phyloP scores from a whole-genome alignment of 2,797 vertebrate genomes.

The Balearica regulorum region DNA sequence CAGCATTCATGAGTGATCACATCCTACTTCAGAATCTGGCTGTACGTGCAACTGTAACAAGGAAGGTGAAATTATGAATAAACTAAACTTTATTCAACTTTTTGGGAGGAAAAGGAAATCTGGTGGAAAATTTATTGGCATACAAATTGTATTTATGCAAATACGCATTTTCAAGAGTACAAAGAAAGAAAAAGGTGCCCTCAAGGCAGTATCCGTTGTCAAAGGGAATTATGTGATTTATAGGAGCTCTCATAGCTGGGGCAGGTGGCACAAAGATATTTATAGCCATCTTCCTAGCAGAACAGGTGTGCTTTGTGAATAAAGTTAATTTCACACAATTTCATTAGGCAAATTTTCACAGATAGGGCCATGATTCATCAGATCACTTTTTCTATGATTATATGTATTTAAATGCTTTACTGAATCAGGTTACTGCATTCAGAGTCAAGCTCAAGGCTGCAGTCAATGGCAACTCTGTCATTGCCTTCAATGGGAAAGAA shows the following conservation, averaged over 20 bases:
- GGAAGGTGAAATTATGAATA: not conserved
- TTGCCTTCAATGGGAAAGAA: not conserved
- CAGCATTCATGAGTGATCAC: not conserved
- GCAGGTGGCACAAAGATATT: conserved; percentile 54
- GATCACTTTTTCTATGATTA: not conserved
- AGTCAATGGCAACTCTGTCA: not conserved
- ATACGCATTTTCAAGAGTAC: not conserved
- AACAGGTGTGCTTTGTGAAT: conserved; percentile 58
- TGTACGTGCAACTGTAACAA: fast-evolving
- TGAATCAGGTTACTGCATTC: not conserved
- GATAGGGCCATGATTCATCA: not conserved
- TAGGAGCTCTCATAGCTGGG: conserved; percentile 19
- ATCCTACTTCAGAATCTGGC: not conserved
- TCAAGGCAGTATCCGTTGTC: conserved; percentile 1
- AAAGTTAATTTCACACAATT: conserved; percentile 51
- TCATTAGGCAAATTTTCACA: conserved; percentile 34
- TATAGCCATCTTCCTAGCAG: conserved; percentile 27
- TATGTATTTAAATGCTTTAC: not conserved
- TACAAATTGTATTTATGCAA: not conserved
- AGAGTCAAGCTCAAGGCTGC: not conserved
- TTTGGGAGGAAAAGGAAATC: not conserved
- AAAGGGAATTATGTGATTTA: conserved; percentile 43
- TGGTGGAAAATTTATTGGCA: not conserved
- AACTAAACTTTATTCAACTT: not conserved
- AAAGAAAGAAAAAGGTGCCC: not conserved